These are phyloP conservation scores for Hipparchia sbordonii DNA, from an alignment of 2,888 invertebrate genomes.

Conservation along the genomic window DNA sequence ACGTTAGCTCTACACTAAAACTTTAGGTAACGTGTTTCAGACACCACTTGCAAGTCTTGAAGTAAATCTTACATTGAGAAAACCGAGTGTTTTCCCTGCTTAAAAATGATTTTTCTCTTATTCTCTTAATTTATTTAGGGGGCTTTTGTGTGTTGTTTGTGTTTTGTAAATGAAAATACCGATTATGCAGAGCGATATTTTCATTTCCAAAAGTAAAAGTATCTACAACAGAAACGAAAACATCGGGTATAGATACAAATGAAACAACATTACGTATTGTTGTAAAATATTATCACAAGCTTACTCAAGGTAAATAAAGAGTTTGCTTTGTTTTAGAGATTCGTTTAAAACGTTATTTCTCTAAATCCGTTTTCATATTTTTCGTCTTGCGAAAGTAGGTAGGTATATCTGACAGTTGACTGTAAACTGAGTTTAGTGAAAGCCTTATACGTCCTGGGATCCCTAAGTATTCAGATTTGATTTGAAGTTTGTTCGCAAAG, in stretches of 20 bases:
- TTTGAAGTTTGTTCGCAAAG: neutral
- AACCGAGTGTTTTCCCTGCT: too few species aligned
- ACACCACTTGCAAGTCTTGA: too few species aligned
- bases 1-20: too few species aligned
- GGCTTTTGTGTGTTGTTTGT: too few species aligned
- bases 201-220: too few species aligned
- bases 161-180: too few species aligned
- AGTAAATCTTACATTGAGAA: too few species aligned
- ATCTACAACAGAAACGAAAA: neutral
- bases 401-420: neutral
- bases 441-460: neutral
- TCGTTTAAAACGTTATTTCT: neutral
- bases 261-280: neutral
- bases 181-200: too few species aligned
- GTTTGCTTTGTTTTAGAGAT: slow-evolving; percentile 6
- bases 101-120: too few species aligned
- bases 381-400: slow-evolving; percentile 1
- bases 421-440: too few species aligned
- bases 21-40: too few species aligned
- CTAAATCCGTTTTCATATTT: slow-evolving; percentile 14
- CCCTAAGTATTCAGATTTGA: neutral
- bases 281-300: slow-evolving; percentile 6
- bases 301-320: neutral
- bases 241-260: neutral
- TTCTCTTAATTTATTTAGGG: too few species aligned